These are phyloP conservation scores for Caenorhabditis parvicauda DNA, from an alignment of 2,888 invertebrate genomes.

Conservation along the genomic window DNA sequence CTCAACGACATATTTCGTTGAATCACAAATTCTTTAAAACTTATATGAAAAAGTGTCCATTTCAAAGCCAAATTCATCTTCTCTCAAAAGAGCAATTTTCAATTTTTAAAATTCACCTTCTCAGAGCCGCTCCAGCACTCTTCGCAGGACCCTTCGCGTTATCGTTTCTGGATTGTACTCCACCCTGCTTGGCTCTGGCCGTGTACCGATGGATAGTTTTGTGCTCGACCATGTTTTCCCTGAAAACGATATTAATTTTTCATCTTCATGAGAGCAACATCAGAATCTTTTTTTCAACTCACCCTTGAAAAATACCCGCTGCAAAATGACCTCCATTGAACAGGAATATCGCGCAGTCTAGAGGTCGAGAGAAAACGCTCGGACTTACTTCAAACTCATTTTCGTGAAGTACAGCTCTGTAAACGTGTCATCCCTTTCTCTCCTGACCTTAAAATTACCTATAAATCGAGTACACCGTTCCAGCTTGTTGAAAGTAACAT, in stretches of 20 bases:
- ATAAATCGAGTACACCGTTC: conserved; percentile 29
- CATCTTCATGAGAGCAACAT: neutral
- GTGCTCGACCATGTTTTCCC: conserved; percentile 68
- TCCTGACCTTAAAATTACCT: conserved; percentile 11
- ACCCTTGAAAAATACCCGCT: conserved; percentile 70
- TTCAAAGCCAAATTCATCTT: neutral
- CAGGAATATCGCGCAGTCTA: conserved; percentile 72
- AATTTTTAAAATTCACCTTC: conserved; percentile 22
- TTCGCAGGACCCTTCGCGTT: conserved; percentile 31
- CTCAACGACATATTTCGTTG: no score
- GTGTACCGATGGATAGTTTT: conserved; percentile 85
- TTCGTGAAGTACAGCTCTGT: conserved; percentile 23
- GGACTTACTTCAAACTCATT: conserved; percentile 20
- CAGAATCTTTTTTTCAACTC: no score
- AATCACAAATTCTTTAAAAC: no score
- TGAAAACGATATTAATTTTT: conserved; percentile 11
- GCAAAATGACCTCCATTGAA: conserved; percentile 82
- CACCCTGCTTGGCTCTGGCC: conserved; percentile 76
- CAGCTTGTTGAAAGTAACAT: conserved; percentile 31
- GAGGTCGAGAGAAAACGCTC: conserved; percentile 26
- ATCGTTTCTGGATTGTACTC: conserved; percentile 38
- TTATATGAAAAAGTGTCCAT: neutral
- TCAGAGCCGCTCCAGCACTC: conserved; percentile 40
- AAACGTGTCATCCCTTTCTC: neutral
- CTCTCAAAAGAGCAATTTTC: neutral